Evolutionary conservation across 1,140 invertebrate genomes (phyloP).

Genomic region (Zaprionus ghesquierei): DNA sequence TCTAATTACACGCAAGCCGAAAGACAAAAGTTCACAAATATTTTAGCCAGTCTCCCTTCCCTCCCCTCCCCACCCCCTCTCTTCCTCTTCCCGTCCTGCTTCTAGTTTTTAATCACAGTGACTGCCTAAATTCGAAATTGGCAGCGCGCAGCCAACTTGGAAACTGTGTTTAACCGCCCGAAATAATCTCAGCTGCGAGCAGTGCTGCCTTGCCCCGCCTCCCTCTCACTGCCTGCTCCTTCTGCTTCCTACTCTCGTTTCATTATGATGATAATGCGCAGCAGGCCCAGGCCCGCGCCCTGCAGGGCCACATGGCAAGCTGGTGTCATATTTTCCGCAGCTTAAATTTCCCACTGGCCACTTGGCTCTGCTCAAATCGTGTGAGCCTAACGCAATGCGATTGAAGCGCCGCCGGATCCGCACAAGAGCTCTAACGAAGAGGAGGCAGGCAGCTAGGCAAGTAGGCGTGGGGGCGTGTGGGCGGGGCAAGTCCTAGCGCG

Average conservation of each 20-base stretch:
- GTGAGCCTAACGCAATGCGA: constrained; percentile 64
- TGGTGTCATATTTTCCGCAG: constrained; percentile 80
- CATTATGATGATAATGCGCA: constrained; percentile 77
- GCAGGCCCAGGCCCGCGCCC: constrained; percentile 48
- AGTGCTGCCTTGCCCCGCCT: not conserved
- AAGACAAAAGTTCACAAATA: constrained; percentile 72
- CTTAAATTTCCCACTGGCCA: constrained; percentile 71
- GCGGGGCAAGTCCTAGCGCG: not conserved
- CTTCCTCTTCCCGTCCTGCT: not conserved
- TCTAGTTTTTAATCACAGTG: not conserved
- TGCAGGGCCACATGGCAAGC: constrained; percentile 51
- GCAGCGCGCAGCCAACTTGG: constrained; percentile 41
- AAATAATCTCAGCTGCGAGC: constrained; percentile 73
- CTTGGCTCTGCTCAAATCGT: constrained; percentile 29
- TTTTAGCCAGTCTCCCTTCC: not conserved
- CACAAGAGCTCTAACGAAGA: constrained; percentile 8
- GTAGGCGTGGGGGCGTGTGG: not conserved
- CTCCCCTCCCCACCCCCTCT: not conserved
- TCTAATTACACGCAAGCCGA: constrained; percentile 71
- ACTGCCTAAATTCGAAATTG: constrained; percentile 8
- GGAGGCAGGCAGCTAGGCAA: constrained; percentile 7
- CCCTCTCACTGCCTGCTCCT: constrained; percentile 3
- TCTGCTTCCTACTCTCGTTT: constrained; percentile 22
- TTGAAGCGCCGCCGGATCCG: no score
- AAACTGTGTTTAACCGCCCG: constrained; percentile 75